Conservation (phyloP, 2,797 vertebrate genomes). For the Sebastes matsubarae region DNA sequence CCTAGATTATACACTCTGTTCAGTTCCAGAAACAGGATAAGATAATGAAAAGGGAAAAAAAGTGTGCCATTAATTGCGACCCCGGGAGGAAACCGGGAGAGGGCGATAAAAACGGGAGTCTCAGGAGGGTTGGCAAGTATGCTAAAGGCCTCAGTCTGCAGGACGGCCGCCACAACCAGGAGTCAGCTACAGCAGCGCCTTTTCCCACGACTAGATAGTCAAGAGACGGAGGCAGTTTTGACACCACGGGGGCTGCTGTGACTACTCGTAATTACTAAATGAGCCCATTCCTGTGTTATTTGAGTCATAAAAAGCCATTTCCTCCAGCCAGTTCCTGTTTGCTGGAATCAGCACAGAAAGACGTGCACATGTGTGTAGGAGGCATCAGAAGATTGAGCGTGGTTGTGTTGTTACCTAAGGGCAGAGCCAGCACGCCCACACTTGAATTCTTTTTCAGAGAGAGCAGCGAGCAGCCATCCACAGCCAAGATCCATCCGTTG, state of each 20-base stretch:
- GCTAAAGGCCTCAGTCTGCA: conserved; percentile 40
- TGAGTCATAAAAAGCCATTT: conserved; percentile 80
- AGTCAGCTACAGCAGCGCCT: conserved; percentile 46
- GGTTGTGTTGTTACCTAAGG: conserved; percentile 61
- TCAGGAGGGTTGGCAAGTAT: no score
- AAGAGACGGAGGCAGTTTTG: conserved; percentile 25
- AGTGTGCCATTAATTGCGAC: no score
- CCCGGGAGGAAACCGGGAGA: no score
- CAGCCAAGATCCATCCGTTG: background rate
- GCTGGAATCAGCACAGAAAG: conserved; percentile 50
- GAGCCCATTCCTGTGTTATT: conserved; percentile 76
- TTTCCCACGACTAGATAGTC: conserved; percentile 44
- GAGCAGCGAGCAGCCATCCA: background rate
- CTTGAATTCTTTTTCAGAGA: background rate
- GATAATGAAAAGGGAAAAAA: no score
- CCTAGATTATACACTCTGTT: no score
- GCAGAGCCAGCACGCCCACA: conserved; percentile 64
- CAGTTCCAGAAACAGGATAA: no score
- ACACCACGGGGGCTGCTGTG: conserved; percentile 48
- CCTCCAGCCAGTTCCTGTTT: conserved; percentile 74
- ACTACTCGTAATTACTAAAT: conserved; percentile 78
- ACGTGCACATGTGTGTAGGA: conserved; percentile 72
- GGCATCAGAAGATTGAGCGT: conserved; percentile 59
- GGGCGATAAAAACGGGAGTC: no score
- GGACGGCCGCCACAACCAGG: conserved; percentile 32